Evolutionary conservation across 2,888 invertebrate genomes (phyloP).

Genomic region (Cremastinae sp.): DNA sequence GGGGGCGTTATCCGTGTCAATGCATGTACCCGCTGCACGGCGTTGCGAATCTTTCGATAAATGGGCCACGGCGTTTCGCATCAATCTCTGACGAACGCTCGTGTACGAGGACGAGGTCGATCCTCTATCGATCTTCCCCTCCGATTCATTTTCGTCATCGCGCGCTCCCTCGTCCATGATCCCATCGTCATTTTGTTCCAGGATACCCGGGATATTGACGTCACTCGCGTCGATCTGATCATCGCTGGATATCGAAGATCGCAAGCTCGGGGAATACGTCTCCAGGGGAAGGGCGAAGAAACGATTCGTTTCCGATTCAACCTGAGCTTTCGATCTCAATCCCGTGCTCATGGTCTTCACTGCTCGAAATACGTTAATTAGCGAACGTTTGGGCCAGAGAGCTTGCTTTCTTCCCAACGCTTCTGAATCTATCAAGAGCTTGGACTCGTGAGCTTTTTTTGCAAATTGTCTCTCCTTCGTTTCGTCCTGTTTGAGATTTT

Average conservation of each 20-base stretch:
- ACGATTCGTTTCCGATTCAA: slow-evolving; percentile 47
- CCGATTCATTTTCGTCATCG: slow-evolving; percentile 20
- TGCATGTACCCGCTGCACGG: slow-evolving; percentile 23
- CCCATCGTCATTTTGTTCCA: slow-evolving; percentile 36
- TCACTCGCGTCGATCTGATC: slow-evolving; percentile 37
- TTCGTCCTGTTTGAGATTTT: slow-evolving; percentile 1
- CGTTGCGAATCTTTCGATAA: slow-evolving; percentile 34
- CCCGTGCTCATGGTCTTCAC: slow-evolving; percentile 56
- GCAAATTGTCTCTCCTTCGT: slow-evolving; percentile 1
- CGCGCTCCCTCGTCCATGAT: background rate
- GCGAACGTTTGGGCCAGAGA: slow-evolving; percentile 54
- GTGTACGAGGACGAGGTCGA: slow-evolving; percentile 47
- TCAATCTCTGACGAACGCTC: slow-evolving; percentile 60
- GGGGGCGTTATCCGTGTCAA: slow-evolving; percentile 26
- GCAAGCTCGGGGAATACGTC: slow-evolving; percentile 36
- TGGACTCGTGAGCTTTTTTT: slow-evolving; percentile 16
- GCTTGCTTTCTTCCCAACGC: slow-evolving; percentile 13
- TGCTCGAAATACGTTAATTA: slow-evolving; percentile 55
- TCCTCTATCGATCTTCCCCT: slow-evolving; percentile 22
- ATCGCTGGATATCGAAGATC: slow-evolving; percentile 54
- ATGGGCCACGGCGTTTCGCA: slow-evolving; percentile 50
- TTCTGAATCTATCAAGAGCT: slow-evolving; percentile 17
- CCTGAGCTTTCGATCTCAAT: slow-evolving; percentile 33
- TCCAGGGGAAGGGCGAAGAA: slow-evolving; percentile 52
- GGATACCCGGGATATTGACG: background rate